These are phyloP conservation scores for Mionectes macconnelli DNA, from an alignment of 2,113 vertebrate species.

Conservation along the genomic window DNA sequence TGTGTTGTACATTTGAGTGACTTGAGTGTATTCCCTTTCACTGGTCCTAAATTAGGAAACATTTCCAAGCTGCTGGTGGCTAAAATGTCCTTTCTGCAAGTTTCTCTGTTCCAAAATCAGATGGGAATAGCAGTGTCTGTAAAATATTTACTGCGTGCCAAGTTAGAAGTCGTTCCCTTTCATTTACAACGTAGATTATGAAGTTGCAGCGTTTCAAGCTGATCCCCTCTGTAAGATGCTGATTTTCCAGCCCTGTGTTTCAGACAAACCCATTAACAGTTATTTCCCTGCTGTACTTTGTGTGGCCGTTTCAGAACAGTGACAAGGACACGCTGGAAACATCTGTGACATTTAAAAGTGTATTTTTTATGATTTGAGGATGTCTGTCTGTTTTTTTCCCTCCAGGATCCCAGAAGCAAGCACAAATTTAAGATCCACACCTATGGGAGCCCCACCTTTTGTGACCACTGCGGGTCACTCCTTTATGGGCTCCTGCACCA, in stretches of 20 bases:
- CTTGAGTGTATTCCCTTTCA: background rate
- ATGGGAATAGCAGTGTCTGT: background rate
- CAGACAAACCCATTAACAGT: background rate
- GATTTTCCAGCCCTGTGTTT: background rate
- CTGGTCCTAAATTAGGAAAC: background rate
- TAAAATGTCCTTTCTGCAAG: background rate
- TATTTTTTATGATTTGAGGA: too few relatives aligned
- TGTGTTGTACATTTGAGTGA: background rate
- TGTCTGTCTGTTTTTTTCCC: background rate
- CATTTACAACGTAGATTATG: background rate
- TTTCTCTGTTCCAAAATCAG: background rate
- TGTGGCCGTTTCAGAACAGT: background rate
- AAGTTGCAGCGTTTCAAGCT: background rate
- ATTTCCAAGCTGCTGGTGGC: background rate
- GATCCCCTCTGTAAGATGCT: background rate
- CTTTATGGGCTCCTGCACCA: conserved; percentile 97
- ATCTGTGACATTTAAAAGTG: too few relatives aligned
- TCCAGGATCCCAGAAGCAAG: conserved; percentile 95
- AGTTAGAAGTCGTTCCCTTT: background rate
- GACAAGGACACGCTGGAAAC: background rate
- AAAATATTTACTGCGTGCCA: background rate
- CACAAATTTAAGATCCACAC: conserved; percentile 99
- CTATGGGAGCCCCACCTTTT: conserved; percentile 95
- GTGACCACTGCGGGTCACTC: conserved; percentile 95
- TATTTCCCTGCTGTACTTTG: background rate